Evolutionary conservation across 2,113 vertebrate genomes (phyloP).

Genomic region (Edolisoma coerulescens): DNA sequence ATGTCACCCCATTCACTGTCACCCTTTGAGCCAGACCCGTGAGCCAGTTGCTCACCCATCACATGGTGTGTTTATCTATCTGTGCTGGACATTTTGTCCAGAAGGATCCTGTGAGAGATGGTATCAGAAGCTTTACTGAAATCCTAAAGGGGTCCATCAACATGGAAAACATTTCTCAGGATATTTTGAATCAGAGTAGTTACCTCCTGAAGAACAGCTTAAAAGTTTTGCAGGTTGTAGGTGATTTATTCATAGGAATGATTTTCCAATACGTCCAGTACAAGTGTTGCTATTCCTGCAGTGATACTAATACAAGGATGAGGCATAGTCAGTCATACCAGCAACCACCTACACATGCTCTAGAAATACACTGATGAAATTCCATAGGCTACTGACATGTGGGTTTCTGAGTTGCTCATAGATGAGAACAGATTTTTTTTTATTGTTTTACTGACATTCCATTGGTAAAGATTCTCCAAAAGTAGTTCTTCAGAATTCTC

Average conservation of each 20-base stretch:
- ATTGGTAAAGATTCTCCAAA: neutral
- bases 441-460: neutral
- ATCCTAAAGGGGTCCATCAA: neutral
- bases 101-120: neutral
- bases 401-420: neutral
- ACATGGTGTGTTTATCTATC: neutral
- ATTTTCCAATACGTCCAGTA: neutral
- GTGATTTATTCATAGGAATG: neutral
- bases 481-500: neutral
- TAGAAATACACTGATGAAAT: slow-evolving; percentile 29
- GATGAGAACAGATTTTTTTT: neutral
- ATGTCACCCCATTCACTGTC: neutral
- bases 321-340: neutral
- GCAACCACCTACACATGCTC: neutral
- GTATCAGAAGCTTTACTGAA: neutral
- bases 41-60: neutral
- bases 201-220: neutral
- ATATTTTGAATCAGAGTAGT: neutral
- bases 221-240: neutral
- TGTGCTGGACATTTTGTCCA: neutral
- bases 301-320: neutral
- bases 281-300: neutral
- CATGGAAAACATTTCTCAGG: neutral
- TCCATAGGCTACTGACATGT: neutral
- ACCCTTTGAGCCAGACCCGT: neutral